Conservation (phyloP, 2,113 vertebrate species). For the Sigmodon hispidus region DNA sequence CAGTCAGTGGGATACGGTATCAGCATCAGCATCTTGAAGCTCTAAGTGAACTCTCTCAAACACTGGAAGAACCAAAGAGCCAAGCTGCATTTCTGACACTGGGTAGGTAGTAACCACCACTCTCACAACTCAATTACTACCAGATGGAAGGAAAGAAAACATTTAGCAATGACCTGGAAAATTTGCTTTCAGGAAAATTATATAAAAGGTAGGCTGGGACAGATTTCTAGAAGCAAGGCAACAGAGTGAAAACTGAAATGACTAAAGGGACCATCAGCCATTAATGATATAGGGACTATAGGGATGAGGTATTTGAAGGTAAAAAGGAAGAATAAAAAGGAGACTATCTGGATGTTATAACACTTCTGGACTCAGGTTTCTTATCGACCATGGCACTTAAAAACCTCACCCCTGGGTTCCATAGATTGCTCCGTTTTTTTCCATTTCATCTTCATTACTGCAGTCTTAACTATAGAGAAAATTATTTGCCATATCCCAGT, state of each 20-base stretch:
- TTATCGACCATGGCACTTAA: fast-evolving
- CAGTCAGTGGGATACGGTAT: not conserved
- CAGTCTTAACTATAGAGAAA: not conserved
- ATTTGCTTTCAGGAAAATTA: conserved; percentile 6
- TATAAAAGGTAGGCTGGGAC: not conserved
- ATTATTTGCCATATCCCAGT: not conserved
- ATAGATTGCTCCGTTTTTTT: not conserved
- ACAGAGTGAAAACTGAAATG: not conserved
- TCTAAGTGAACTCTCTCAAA: not conserved
- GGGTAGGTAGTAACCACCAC: not conserved
- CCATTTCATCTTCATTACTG: not conserved
- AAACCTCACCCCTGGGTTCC: not conserved
- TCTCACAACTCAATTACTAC: conserved; percentile 1
- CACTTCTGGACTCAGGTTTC: no score
- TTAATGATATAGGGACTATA: not conserved
- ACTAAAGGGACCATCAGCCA: not conserved
- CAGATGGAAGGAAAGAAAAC: conserved; percentile 7
- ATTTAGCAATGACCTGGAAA: not conserved
- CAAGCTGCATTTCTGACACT: not conserved
- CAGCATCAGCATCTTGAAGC: not conserved
- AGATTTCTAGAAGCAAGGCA: not conserved
- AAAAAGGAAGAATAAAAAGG: not conserved
- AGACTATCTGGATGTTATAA: not conserved
- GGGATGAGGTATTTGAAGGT: not conserved
- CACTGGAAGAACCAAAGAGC: not conserved